Evolutionary conservation across 2,113 vertebrate species (phyloP), one percentile per base, ranked within the genome.

Genomic region (Hiodon alosoides): DNA sequence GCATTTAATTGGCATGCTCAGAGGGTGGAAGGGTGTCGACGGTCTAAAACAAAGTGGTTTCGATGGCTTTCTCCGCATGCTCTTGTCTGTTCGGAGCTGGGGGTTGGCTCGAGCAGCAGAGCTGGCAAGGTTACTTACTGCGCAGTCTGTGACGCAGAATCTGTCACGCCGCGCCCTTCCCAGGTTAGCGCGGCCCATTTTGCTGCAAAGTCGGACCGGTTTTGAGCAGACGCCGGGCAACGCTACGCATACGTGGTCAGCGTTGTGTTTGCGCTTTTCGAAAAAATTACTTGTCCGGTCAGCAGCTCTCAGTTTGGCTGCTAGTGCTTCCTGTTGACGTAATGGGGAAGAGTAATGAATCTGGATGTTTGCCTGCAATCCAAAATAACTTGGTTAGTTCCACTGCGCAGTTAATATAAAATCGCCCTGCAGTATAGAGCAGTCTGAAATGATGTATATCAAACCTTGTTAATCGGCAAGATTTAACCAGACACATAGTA

Each of bases 351-450:
- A 53, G 62, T 74, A 48, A 79, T 81, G 59, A 74, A 73, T 58
- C 60, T 82, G 71, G 72, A 72, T 76, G 71, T 78, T 74, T 65
- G 77, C 62, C 75, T 76, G 51, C 13, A 50, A 77, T 76, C 66
- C 61, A 77, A 72, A 69, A 61, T 54, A 67, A 77, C 71, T 51
- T 31, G 13, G 60, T 67, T 70, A 73, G 75, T 54, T 73, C 75
- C 11, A 60, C 47, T 71, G 52, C 67, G 78, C 10, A 5, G 7
- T 59, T 7, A n/a, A 10, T 11, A 67, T 17, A 50, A 16, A 62
- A 8, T 2, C 4, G 6, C 3, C 17, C 47, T 51, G 65, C 65
- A 58, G 13, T n/a, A 4, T 9, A 16, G 14, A 48, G 9, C 54
- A 31, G 4, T 51, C 48, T 13, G n/a, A 46, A 47, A 10, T 48